These are phyloP conservation scores for Salarias fasciatus DNA, from an alignment of 2,797 vertebrate species.

Conservation along the genomic window DNA sequence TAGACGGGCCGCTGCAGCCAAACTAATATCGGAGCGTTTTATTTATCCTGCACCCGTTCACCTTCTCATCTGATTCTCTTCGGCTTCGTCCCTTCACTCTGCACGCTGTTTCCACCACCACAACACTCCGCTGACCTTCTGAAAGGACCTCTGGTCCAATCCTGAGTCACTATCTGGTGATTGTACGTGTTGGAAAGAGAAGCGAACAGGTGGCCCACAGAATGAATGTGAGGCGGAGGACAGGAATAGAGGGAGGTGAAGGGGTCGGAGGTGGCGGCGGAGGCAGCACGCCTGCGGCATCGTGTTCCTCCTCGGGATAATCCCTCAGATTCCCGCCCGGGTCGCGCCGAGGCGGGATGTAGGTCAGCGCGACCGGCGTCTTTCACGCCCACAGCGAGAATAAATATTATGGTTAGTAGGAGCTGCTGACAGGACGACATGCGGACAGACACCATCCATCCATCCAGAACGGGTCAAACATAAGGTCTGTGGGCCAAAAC, in stretches of 20 bases:
- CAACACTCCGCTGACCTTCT: no score
- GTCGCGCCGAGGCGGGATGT: conserved; percentile 10
- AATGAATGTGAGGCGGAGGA: conserved; percentile 26
- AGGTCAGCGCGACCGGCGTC: neutral
- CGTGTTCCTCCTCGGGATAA: conserved; percentile 28
- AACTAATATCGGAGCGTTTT: conserved; percentile 47
- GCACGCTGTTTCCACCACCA: conserved; percentile 19
- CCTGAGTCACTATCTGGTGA: conserved; percentile 29
- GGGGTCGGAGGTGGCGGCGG: conserved; percentile 48
- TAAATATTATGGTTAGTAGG: neutral
- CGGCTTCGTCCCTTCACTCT: conserved; percentile 1
- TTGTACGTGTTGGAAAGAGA: conserved; percentile 13
- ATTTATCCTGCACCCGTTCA: conserved; percentile 35
- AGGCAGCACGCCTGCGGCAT: conserved; percentile 48
- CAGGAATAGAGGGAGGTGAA: conserved; percentile 42
- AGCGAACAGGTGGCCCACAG: conserved; percentile 52
- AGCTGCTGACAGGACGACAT: no score
- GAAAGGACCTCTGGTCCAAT: conserved; percentile 23
- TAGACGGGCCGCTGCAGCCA: conserved; percentile 58
- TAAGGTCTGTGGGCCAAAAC: no score
- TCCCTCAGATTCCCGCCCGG: conserved; percentile 25
- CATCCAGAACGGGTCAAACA: no score
- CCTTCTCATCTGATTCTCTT: conserved; percentile 36
- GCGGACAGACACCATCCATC: no score
- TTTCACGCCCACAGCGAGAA: no score